phyloP scores from a whole-genome alignment of 1,140 invertebrate species.

The Drosophila varians region DNA sequence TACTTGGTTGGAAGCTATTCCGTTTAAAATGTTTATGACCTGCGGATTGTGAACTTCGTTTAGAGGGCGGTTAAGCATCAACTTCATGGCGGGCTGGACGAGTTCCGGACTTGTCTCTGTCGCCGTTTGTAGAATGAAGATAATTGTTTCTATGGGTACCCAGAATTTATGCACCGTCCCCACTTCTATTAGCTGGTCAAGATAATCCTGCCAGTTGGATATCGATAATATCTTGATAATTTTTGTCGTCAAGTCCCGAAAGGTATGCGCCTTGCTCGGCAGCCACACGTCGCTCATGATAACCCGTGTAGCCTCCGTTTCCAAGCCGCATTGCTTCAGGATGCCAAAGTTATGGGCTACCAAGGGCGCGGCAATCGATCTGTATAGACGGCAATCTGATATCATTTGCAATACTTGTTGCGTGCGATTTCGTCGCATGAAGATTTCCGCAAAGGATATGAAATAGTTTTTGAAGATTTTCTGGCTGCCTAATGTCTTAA shows the following conservation, averaged over 20 bases:
- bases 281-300: neutral
- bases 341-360: neutral
- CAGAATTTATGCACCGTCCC: constrained; percentile 6
- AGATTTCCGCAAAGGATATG: constrained; percentile 36
- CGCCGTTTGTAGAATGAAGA: neutral
- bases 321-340: constrained; percentile 6
- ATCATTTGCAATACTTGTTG: constrained; percentile 42
- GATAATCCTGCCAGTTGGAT: constrained; percentile 49
- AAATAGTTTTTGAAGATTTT: constrained; percentile 31
- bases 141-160: constrained; percentile 28
- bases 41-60: neutral
- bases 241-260: neutral
- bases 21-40: neutral
- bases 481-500: neutral
- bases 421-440: constrained; percentile 6
- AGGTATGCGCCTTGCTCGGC: constrained; percentile 2
- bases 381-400: constrained; percentile 32
- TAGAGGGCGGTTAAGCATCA: neutral
- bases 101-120: neutral
- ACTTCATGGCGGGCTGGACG: neutral
- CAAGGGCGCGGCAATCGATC: neutral
- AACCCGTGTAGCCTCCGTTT: neutral
- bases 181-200: constrained; percentile 3
- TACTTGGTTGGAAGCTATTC: neutral
- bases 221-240: constrained; percentile 21